A percentile compares a stretch with the other conserved stretches of the same genome.
Conservation (phyloP, 92 coral and sea anemone genomes). For the Muricea muricata region DNA sequence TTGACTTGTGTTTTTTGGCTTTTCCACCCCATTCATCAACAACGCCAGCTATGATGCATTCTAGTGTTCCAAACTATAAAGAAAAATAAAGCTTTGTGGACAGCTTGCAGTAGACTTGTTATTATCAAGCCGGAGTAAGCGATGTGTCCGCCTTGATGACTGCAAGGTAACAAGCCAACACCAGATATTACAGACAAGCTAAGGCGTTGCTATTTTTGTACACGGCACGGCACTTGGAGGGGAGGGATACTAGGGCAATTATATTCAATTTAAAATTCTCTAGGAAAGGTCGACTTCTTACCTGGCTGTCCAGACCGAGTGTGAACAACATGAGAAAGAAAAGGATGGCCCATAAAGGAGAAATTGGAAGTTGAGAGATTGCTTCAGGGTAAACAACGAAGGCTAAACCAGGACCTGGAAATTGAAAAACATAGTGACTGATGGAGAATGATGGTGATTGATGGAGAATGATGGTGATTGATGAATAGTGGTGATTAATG, state of each 20-base stretch:
- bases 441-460: not conserved
- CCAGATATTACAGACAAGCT: too few species aligned
- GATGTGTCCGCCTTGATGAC: too few species aligned
- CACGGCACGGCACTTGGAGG: too few species aligned
- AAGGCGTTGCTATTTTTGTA: too few species aligned
- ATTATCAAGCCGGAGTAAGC: too few species aligned
- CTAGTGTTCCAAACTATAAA: conserved; percentile 93
- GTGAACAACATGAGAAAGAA: conserved; percentile 82
- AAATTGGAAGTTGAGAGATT: conserved; percentile 74
- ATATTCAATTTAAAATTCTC: too few species aligned
- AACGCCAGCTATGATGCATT: conserved; percentile 90
- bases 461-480: not conserved
- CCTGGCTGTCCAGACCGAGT: conserved; percentile 94
- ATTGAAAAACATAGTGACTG: not conserved
- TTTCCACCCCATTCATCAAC: conserved; percentile 75
- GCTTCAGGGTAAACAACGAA: conserved; percentile 78
- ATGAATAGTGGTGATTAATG: not conserved
- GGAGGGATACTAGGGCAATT: too few species aligned
- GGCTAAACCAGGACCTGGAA: conserved; percentile 73
- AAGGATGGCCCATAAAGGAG: conserved; percentile 75
- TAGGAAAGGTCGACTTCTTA: conserved; percentile 1
- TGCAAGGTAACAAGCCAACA: too few species aligned
- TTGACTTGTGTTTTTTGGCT: conserved; percentile 76
- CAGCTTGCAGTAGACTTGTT: too few species aligned
- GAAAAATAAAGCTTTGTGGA: not conserved